Base-by-base conservation (phyloP, 2,888 invertebrate genomes). In the Epinotia nisella region DNA sequence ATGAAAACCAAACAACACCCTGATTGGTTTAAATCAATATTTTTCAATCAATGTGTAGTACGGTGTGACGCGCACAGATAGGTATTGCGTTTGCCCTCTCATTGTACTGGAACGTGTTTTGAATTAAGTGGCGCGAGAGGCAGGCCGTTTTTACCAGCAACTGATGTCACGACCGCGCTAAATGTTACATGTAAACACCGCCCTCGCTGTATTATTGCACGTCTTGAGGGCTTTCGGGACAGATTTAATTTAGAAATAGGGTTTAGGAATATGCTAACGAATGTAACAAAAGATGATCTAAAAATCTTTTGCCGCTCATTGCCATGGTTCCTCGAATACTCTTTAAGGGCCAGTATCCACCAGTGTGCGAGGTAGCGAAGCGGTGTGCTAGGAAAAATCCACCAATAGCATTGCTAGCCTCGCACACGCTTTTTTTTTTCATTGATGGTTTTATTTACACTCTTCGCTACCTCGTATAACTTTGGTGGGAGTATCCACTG, bases 41-140 rank as follows among this genome's bases (percentile, higher is more conserved):
- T 68, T 72, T 68, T 72, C 72, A 69, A 72, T 73, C 73, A 73
- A 68, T 59, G 73, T 73, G 67, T 75, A 68, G 64, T 66, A 70
- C 75, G 70, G 70, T 58, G 59, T 68, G 56, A 35, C 67, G 69
- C 70, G 69, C 74, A 72, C 69, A 75, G 72, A 60, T 75, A 71
- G 69, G 65, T 70, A 67, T 80, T 82, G 81, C 86, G 87, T 86
- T 87, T 84, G 83, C 85, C 81, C 79, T 82, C 82, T 85, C 85
- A 83, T 86, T 83, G 85, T 81, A 81, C 77, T 78, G 78, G 75
- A 71, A 79, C 80, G 90, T 90, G 89, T 85, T 83, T 78, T 76
- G 90, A 87, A 89, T 90, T 85, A 86, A 85, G 80, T 82, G 80
- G 76, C 76, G 78, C 77, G 76, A 77, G 77, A 67, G 79, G 76